Percentiles rank a stretch among this genome's conserved stretches.
Conservation (phyloP, 1,140 invertebrate species). For the Sinella curviseta region DNA sequence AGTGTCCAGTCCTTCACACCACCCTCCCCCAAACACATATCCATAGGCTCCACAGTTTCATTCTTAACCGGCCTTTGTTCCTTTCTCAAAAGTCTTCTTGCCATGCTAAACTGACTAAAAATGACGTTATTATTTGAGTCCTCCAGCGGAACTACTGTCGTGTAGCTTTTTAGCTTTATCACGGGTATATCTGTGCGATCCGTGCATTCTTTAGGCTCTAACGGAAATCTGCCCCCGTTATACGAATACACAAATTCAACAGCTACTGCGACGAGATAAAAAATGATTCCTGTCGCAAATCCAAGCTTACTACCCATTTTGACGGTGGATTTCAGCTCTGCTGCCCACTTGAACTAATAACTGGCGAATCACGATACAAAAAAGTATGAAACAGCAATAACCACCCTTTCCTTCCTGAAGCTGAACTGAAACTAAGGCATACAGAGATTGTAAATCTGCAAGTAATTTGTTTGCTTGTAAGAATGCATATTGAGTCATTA, state of each 20-base stretch:
- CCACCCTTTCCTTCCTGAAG: not conserved
- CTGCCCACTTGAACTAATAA: not conserved
- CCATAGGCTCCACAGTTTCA: conserved; percentile 18
- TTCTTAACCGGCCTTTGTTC: conserved; percentile 20
- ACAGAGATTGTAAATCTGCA: not conserved
- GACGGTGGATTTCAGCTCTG: not conserved
- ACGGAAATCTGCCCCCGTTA: not conserved
- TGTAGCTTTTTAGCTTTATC: conserved; percentile 33
- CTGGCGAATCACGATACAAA: not conserved
- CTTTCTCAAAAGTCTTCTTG: conserved; percentile 8
- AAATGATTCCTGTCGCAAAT: not conserved
- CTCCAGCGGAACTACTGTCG: conserved; percentile 11
- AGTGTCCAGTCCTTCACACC: conserved; percentile 25
- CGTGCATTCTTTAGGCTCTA: conserved; percentile 5
- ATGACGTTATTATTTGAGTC: conserved; percentile 15
- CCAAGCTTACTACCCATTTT: not conserved
- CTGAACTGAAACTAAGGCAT: not conserved
- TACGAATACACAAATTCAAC: not conserved
- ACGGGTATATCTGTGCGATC: conserved; percentile 32
- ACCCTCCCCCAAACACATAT: conserved; percentile 30
- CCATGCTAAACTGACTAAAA: conserved; percentile 23
- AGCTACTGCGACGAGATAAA: not conserved
- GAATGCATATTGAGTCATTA: not conserved
- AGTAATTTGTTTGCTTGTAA: not conserved
- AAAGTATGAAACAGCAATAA: not conserved